Evolutionary conservation across 2,113 vertebrate species (phyloP).

Genomic region (Atherinomorus stipes): DNA sequence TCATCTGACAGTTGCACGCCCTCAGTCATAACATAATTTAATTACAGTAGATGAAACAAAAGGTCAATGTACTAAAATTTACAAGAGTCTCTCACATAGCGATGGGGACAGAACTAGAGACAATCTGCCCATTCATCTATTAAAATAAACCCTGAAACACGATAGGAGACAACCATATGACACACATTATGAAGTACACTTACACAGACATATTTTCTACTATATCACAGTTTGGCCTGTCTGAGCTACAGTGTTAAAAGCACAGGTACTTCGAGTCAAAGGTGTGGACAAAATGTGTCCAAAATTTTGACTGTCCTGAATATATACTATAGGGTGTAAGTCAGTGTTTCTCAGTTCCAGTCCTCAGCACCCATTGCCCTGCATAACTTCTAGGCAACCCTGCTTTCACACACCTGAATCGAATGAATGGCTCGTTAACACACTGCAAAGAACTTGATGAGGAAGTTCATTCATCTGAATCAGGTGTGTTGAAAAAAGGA

Average conservation of each 20-base stretch:
- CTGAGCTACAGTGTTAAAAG: not conserved
- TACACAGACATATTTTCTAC: not conserved
- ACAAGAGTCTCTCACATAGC: not conserved
- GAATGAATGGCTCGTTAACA: too few species aligned
- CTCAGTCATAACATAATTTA: not conserved
- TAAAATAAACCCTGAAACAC: not conserved
- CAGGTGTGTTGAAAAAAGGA: too few species aligned
- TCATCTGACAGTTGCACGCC: not conserved
- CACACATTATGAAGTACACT: slow-evolving; percentile 16
- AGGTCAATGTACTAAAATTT: not conserved
- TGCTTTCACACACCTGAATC: too few species aligned
- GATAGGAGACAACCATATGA: slow-evolving; percentile 12
- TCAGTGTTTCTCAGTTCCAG: too few species aligned
- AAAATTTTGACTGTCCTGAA: too few species aligned
- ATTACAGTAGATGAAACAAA: slow-evolving; percentile 10
- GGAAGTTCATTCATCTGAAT: too few species aligned
- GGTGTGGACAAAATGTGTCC: too few species aligned
- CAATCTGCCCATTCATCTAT: slow-evolving; percentile 9
- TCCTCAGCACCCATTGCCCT: too few species aligned
- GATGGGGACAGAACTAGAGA: not conserved
- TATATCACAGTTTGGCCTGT: not conserved
- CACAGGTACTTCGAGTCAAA: too few species aligned
- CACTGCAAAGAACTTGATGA: too few species aligned
- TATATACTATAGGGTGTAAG: too few species aligned
- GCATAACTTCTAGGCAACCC: too few species aligned